These are phyloP conservation scores for Notolepis coatsorum DNA, from an alignment of 2,797 vertebrate species.

Conservation along the genomic window DNA sequence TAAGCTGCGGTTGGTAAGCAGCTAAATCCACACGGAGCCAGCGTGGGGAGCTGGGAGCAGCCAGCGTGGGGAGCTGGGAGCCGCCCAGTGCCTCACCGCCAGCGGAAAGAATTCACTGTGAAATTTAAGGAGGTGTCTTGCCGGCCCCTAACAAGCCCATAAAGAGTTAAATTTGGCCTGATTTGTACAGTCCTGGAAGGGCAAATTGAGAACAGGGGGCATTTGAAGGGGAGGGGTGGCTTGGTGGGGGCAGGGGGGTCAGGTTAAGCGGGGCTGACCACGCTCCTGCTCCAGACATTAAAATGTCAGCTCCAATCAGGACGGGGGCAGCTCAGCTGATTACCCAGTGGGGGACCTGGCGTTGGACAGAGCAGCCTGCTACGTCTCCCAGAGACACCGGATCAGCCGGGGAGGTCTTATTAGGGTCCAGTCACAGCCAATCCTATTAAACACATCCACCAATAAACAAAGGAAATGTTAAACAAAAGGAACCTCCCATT, in stretches of 20 bases:
- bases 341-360: conserved; percentile 81
- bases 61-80: conserved; percentile 22
- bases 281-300: conserved; percentile 86
- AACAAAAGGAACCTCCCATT: conserved; percentile 88
- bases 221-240: conserved; percentile 47
- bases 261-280: conserved; percentile 87
- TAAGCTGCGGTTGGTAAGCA: conserved; percentile 56
- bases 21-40: conserved; percentile 63
- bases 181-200: conserved; percentile 84
- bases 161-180: conserved; percentile 88
- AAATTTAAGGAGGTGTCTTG: conserved; percentile 74
- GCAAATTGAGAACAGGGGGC: conserved; percentile 83
- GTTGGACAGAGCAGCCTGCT: conserved; percentile 77
- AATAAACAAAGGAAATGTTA: conserved; percentile 89
- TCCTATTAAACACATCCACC: conserved; percentile 88
- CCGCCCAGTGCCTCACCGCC: conserved; percentile 41
- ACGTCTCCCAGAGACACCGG: conserved; percentile 78
- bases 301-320: conserved; percentile 88
- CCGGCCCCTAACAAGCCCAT: conserved; percentile 80
- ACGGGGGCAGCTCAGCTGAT: conserved; percentile 83
- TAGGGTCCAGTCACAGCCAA: conserved; percentile 86
- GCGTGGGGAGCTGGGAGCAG: not conserved
- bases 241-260: conserved; percentile 67
- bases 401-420: conserved; percentile 79
- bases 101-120: conserved; percentile 68